Evolutionary conservation across 2,113 vertebrate species (phyloP).

Genomic region (Pteruthius melanotis): DNA sequence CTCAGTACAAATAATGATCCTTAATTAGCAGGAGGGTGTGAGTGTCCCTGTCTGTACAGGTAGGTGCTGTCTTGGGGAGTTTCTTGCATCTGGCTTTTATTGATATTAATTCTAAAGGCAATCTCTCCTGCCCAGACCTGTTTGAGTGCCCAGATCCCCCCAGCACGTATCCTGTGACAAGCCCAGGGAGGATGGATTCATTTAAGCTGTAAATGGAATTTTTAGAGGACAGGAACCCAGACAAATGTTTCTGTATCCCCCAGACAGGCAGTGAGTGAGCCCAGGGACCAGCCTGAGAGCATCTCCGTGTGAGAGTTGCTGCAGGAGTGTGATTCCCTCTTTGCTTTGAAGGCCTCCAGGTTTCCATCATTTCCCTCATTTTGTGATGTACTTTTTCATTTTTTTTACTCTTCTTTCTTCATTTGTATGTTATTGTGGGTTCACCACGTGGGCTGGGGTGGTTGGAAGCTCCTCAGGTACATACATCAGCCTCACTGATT

Average conservation of each 20-base stretch:
- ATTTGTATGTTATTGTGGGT: neutral
- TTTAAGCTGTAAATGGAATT: neutral
- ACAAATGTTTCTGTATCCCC: accelerated
- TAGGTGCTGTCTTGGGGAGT: neutral
- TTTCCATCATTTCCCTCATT: neutral
- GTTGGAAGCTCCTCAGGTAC: neutral
- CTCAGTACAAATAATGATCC: neutral
- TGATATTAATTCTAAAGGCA: neutral
- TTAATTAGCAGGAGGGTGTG: neutral
- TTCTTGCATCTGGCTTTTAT: neutral
- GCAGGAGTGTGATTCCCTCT: neutral
- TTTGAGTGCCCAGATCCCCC: neutral
- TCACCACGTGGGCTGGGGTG: accelerated
- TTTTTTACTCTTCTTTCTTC: neutral
- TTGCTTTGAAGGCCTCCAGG: neutral
- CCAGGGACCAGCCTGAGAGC: neutral
- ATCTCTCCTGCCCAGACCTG: neutral
- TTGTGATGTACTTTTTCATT: neutral
- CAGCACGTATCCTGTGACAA: neutral
- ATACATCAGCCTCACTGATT: accelerated
- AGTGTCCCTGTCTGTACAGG: accelerated
- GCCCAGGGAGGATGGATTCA: neutral
- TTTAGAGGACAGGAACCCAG: neutral
- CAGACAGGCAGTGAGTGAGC: neutral
- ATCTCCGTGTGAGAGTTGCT: neutral